These are phyloP conservation scores for Pristis pectinata DNA, from an alignment of 2,797 vertebrate species.

Conservation along the genomic window DNA sequence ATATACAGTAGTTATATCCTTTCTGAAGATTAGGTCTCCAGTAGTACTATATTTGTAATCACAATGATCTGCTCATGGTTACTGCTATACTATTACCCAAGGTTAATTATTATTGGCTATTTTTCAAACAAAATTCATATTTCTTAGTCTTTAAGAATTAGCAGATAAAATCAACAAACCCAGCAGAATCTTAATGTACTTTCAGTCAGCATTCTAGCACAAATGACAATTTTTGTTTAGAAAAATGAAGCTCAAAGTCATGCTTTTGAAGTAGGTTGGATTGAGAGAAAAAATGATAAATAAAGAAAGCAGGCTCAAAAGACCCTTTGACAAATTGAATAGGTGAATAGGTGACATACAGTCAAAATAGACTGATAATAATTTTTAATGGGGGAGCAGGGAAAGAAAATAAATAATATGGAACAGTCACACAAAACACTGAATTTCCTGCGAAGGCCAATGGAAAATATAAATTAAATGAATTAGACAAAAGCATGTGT, in stretches of 20 bases:
- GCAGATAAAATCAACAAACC: not conserved
- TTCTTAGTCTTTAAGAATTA: not conserved
- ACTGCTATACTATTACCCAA: not conserved
- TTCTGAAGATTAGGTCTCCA: not conserved
- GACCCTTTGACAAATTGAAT: not conserved
- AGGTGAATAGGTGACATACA: not conserved
- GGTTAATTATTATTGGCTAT: not conserved
- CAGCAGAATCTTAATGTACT: not conserved
- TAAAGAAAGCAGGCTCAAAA: not conserved
- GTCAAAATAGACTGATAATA: not conserved
- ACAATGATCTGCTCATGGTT: no score
- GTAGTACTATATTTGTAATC: not conserved
- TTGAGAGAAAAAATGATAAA: not conserved
- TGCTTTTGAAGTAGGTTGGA: not conserved
- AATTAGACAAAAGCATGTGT: not conserved
- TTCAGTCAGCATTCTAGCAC: not conserved
- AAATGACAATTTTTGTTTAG: not conserved
- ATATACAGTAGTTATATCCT: no score
- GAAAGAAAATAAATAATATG: not conserved
- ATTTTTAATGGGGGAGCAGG: not conserved
- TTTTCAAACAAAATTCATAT: not conserved
- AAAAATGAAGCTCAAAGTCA: not conserved
- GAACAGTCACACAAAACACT: no score
- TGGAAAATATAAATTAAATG: not conserved
- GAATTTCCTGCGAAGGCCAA: not conserved